A percentile compares a stretch with the other conserved stretches of the same genome.
Conservation (phyloP, 2,113 vertebrate genomes). For the Chaenogobius annularis region DNA sequence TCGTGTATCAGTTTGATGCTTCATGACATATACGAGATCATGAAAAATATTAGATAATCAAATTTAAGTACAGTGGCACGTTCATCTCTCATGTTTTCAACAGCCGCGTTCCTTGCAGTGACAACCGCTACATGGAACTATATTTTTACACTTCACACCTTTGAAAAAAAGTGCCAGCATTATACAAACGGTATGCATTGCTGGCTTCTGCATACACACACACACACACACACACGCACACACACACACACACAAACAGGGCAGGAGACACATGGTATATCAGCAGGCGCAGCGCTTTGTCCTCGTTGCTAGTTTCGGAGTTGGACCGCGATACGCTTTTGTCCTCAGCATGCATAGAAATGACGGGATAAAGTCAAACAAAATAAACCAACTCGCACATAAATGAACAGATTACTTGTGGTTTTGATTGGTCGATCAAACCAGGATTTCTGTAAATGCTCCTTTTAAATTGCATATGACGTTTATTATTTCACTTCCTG, state of each 20-base stretch:
- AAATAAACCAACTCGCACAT: neutral
- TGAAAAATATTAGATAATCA: no score
- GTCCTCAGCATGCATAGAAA: slow-evolving; percentile 35
- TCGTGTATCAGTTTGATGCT: no score
- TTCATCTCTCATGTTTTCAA: neutral
- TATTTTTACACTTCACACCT: slow-evolving; percentile 43
- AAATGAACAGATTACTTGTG: neutral
- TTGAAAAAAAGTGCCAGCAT: slow-evolving; percentile 35
- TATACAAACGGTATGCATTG: slow-evolving; percentile 43
- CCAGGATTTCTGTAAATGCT: no score
- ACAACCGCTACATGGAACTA: neutral
- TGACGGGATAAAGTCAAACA: neutral
- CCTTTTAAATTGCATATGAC: no score
- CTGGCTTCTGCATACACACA: slow-evolving; percentile 23
- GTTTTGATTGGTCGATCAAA: neutral
- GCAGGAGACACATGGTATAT: slow-evolving; percentile 72
- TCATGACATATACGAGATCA: no score
- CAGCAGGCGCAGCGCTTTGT: slow-evolving; percentile 73
- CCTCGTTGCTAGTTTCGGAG: slow-evolving; percentile 58
- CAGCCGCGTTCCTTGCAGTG: neutral
- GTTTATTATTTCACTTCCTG: no score
- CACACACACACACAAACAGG: neutral
- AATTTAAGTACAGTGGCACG: neutral
- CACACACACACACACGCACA: no score
- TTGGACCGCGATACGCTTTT: slow-evolving; percentile 58